Percentiles rank a stretch among this genome's conserved stretches.
phyloP scores from a whole-genome alignment of 2,888 invertebrate genomes.

The Microplitis manilae region DNA sequence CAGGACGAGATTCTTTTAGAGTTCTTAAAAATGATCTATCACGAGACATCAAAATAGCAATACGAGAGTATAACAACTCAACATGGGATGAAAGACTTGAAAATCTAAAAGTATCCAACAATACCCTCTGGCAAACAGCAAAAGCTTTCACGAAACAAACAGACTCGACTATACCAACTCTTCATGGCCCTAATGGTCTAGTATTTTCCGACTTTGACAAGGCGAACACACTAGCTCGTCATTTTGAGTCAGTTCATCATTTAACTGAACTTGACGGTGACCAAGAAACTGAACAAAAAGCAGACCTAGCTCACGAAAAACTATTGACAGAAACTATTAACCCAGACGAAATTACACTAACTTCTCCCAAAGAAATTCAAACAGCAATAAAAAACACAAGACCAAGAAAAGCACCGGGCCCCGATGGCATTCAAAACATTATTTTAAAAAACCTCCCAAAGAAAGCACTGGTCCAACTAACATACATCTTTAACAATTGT shows the following conservation, averaged over 20 bases:
- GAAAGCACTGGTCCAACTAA: slow-evolving; percentile 55
- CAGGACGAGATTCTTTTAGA: slow-evolving; percentile 27
- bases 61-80: slow-evolving; percentile 32
- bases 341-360: slow-evolving; percentile 11
- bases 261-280: slow-evolving; percentile 42
- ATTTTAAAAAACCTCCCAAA: slow-evolving; percentile 51
- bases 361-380: slow-evolving; percentile 13
- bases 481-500: slow-evolving; percentile 49
- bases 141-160: slow-evolving; percentile 41
- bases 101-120: slow-evolving; percentile 36
- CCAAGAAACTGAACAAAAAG: slow-evolving; percentile 8
- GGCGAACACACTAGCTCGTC: slow-evolving; percentile 40
- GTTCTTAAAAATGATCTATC: slow-evolving; percentile 27
- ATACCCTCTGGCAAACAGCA: slow-evolving; percentile 43
- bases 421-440: slow-evolving; percentile 33
- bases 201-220: slow-evolving; percentile 36
- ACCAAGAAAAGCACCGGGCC: slow-evolving; percentile 28
- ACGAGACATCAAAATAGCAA: slow-evolving; percentile 22
- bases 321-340: background rate
- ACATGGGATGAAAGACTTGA: slow-evolving; percentile 40
- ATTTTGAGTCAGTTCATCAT: slow-evolving; percentile 43
- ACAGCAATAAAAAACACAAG: slow-evolving; percentile 5
- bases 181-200: slow-evolving; percentile 39
- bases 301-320: slow-evolving; percentile 20
- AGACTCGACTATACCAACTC: slow-evolving; percentile 28